Evolutionary conservation across 2,113 vertebrate species (phyloP).

Genomic region (Tragelaphus imberbis): DNA sequence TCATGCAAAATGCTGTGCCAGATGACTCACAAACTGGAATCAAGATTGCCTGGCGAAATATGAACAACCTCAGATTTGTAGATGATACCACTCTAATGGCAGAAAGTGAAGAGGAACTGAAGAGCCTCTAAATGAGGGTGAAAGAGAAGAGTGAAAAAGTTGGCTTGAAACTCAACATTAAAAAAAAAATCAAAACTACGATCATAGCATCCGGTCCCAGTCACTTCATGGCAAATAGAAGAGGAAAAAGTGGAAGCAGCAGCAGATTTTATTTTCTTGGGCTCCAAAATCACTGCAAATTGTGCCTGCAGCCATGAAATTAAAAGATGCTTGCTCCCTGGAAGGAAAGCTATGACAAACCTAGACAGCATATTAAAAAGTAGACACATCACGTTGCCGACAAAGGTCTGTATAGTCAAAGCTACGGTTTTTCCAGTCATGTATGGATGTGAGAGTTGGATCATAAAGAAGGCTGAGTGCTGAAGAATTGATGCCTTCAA

Average conservation of each 20-base stretch:
- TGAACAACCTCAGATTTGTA: not conserved
- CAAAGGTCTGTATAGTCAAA: not conserved
- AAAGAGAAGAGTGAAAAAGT: not conserved
- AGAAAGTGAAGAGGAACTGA: not conserved
- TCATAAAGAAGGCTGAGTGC: not conserved
- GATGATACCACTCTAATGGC: not conserved
- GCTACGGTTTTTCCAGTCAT: not conserved
- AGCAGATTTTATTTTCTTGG: not conserved
- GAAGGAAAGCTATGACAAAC: not conserved
- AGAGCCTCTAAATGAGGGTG: not conserved
- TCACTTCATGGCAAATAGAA: not conserved
- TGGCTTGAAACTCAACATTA: not conserved
- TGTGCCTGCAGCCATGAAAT: not conserved
- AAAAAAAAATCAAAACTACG: not conserved
- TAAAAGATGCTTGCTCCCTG: not conserved
- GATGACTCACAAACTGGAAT: not conserved
- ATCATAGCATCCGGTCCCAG: not conserved
- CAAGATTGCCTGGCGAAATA: not conserved
- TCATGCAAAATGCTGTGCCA: not conserved
- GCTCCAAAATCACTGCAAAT: not conserved
- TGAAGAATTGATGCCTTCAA: not conserved
- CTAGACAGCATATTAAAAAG: not conserved
- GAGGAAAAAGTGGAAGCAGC: not conserved
- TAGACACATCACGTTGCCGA: not conserved
- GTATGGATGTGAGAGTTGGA: not conserved